Evolutionary conservation across 1,140 invertebrate genomes (phyloP), one percentile per base, ranked within the genome.

Genomic region (Rhynchophorus ferrugineus): DNA sequence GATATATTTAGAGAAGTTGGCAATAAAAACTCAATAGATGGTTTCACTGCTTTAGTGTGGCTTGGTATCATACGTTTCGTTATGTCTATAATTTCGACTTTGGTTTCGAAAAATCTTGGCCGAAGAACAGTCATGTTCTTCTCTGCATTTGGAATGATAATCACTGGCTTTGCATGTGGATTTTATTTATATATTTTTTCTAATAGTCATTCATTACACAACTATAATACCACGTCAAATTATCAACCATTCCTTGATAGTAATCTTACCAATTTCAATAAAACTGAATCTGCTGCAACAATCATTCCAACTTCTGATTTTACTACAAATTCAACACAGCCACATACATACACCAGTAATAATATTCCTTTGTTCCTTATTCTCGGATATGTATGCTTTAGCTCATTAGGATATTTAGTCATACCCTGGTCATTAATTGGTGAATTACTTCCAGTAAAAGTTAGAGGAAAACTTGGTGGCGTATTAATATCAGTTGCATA

Each of bases 341-440:
- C n/a, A n/a, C n/a, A n/a, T n/a, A n/a, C n/a, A n/a, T n/a, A n/a
- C n/a, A n/a, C n/a, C n/a, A 44, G 38, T n/a, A 61, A 65, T 42
- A 64, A 64, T 24, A 51, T 78, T 5, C 61, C 75, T 0, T 57
- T 79, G 1, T 68, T 73, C 2, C 73, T 72, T 13, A 59, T 79
- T 22, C 42, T 69, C 37, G 62, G 73, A 21, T 81, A 77, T 56
- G 72, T 78, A 5, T 75, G 71, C 44, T 72, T 74, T 20, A 75
- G 76, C 53, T 71, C 76, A 1, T 57, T 78, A 6, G 80, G 80
- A 3, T 71, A 76, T 46, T 60, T 76, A 13, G 71, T 75, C 2
- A 74, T 87, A 54, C 84, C 84, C 1, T 85, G 82, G 80, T 76
- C 78, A 0, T 49, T 81, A 3, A 76, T 79, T 19, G 74, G 68